Evolutionary conservation across 1,140 invertebrate genomes (phyloP), one percentile per base, ranked within the genome.

Genomic region (Pseudomyrmex concolor): DNA sequence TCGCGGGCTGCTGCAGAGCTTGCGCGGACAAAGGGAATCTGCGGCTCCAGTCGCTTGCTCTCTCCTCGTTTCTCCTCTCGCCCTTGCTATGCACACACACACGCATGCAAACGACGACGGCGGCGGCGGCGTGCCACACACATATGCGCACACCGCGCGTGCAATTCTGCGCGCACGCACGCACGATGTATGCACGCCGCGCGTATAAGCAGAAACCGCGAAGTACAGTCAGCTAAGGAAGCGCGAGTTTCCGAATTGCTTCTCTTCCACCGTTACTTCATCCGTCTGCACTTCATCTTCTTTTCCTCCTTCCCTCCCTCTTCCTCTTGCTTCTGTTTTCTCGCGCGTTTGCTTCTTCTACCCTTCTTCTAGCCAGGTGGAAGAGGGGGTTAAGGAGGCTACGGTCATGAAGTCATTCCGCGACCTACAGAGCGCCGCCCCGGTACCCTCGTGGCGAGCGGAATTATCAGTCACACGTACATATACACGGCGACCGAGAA

Each of bases 1-100:
- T 87, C 67, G 86, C 78, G 82, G 84, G 84, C 54, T 86, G 78
- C 59, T 80, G 82, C 77, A 84, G 84, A 88, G 88, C 87, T 91
- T 91, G 91, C 89, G 89, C 90, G 91, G 91, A 92, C 91, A 92
- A 92, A 92, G 90, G 89, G 91, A 92, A 91, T 91, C 91, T 91
- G 91, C 86, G 90, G 89, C 90, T 91, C 90, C 91, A 90, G 89
- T 89, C 86, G 85, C 82, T 86, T 71, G 82, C 83, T 77, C 84
- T 67, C 70, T 84, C 82, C 59, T 22, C 59, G 82, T 45, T 54
- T 22, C 2, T 59, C 43, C 43, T 77, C 15, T 43, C 50, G 48
- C 19, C 57, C 43, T 80, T 76, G 72, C 77, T 62, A 62, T 74
- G 73, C 73, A 64, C 70, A 85, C 85, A 68, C 59, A 43, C 70